Evolutionary conservation across 2,888 invertebrate genomes (phyloP).

Genomic region (Cinara cedri): DNA sequence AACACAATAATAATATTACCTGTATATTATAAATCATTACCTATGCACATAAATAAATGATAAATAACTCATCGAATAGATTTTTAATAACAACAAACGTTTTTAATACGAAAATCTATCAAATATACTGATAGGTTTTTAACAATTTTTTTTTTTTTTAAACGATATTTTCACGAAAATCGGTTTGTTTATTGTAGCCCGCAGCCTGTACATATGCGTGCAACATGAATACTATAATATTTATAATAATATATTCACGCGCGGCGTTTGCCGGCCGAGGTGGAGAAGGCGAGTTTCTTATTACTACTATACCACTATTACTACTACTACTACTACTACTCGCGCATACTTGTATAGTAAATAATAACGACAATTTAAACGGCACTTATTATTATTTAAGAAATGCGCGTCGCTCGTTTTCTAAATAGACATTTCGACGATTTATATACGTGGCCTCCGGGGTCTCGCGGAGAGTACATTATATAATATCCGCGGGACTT

Average conservation of each 20-base stretch:
- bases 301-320: neutral
- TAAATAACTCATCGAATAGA: too few relatives aligned
- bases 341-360: neutral
- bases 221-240: too few relatives aligned
- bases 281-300: constrained; percentile 16
- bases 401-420: constrained; percentile 28
- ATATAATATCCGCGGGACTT: constrained; percentile 27
- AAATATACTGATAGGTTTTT: too few relatives aligned
- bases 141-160: too few relatives aligned
- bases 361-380: constrained; percentile 24
- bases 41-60: too few relatives aligned
- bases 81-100: too few relatives aligned
- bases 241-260: neutral
- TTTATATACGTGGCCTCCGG: constrained; percentile 36
- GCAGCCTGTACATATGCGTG: too few relatives aligned
- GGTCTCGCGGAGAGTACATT: constrained; percentile 12
- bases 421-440: constrained; percentile 39
- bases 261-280: neutral
- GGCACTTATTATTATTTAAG: constrained; percentile 32
- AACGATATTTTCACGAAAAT: neutral
- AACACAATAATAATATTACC: too few relatives aligned
- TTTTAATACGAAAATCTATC: too few relatives aligned
- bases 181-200: neutral
- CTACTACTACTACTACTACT: too few relatives aligned
- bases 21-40: too few relatives aligned